Evolutionary conservation across 2,888 invertebrate species (phyloP).

Genomic region (Phanerotoma sp.): DNA sequence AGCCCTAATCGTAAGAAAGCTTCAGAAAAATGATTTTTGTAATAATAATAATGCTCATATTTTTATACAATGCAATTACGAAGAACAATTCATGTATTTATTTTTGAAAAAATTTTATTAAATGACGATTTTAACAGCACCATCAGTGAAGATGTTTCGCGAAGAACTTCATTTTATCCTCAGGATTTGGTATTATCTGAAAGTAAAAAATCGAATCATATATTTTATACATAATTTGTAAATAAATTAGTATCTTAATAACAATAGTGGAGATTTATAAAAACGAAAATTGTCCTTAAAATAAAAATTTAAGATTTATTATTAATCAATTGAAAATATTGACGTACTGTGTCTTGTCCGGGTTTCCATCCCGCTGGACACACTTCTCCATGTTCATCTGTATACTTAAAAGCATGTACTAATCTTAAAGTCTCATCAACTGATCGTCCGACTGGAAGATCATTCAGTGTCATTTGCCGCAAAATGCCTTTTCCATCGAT

Average conservation of each 20-base stretch:
- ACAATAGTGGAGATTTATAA: not conserved
- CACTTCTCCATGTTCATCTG: conserved; percentile 89
- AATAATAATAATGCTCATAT: too few relatives aligned
- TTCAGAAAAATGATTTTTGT: conserved; percentile 47
- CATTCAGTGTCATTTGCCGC: conserved; percentile 96
- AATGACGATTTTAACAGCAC: not conserved
- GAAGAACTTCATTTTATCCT: conserved; percentile 79
- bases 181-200: conserved; percentile 82
- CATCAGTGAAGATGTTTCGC: conserved; percentile 61
- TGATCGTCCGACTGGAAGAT: conserved; percentile 88
- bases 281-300: not conserved
- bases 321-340: not conserved
- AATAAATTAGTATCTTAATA: not conserved
- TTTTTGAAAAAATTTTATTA: not conserved
- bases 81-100: conserved; percentile 9
- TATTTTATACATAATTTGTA: conserved; percentile 1
- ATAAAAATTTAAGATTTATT: too few relatives aligned
- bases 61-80: not conserved
- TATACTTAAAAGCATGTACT: conserved; percentile 94
- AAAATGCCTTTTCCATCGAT: conserved; percentile 86
- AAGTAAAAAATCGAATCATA: conserved; percentile 49
- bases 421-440: conserved; percentile 92
- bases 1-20: conserved; percentile 72
- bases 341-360: conserved; percentile 81
- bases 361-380: conserved; percentile 97